Evolutionary conservation across 2,113 vertebrate species (phyloP), one percentile per base, ranked within the genome.

Genomic region (Bagarius yarrelli): DNA sequence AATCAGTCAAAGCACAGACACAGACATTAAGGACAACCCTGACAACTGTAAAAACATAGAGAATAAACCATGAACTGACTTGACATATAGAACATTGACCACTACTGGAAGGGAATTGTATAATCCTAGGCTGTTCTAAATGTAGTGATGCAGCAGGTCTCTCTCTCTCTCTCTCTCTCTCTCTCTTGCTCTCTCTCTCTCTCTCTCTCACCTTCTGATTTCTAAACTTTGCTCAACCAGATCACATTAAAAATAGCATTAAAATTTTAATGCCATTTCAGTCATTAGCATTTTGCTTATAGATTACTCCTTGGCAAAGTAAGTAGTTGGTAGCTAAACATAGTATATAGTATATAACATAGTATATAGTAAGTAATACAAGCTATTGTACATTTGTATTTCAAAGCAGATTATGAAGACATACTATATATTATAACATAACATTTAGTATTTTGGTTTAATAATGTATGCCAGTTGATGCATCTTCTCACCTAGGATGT

Each of bases 361-460:
- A 25, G 36, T 1, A 50, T 50, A 50, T 27, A 23, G 1, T 70
- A 44, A 52, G 15, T 27, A 8, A 50, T 23, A 70, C 16, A 70
- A 50, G 40, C n/a, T 27, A 30, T 72, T 70, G 8, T 47, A 47
- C 9, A 47, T 88, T 86, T 86, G 78, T 84, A 83, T 85, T 88
- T 90, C 90, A 92, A 92, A 94, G 91, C 82, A 85, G 94, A 95
- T 95, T 95, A 93, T 94, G 93, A 95, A 96, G 95, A 97, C 95
- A 97, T 98, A 23, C 96, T 97, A 95, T 95, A 55, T 55, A 5
- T 53, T 96, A 95, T 93, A 94, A 96, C 95, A 97, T 97, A 96
- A 98, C 96, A 95, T 97, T 98, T 95, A 95, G 96, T 96, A 96
- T 95, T 95, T 96, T 1, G 8, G 16, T 94, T 95, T 96, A 95